phyloP scores from a whole-genome alignment of 2,113 vertebrate species.

The Corvus moneduloides region DNA sequence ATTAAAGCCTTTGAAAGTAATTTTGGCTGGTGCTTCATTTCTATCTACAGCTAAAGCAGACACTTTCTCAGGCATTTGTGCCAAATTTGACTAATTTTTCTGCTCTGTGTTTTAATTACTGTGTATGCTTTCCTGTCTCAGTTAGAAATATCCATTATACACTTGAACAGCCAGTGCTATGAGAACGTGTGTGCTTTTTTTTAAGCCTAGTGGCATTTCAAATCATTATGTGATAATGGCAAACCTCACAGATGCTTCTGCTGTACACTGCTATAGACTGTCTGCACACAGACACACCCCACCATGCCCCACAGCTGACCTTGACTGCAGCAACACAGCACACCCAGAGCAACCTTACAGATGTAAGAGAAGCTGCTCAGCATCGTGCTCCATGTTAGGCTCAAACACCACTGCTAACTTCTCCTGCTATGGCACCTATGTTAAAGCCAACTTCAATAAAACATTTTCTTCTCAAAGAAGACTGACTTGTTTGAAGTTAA shows the following conservation, averaged over 20 bases:
- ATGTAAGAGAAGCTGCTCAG: background rate
- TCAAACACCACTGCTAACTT: background rate
- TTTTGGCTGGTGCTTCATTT: constrained; percentile 65
- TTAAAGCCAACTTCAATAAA: background rate
- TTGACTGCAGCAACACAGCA: background rate
- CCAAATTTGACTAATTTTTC: constrained; percentile 54
- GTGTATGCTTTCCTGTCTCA: constrained; percentile 39
- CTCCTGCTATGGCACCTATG: background rate
- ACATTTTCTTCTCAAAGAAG: background rate
- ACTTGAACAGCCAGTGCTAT: background rate
- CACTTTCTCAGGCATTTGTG: constrained; percentile 51
- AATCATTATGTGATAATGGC: background rate
- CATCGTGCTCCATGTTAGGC: rapidly evolving
- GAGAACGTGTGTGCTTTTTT: background rate
- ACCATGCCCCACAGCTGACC: background rate
- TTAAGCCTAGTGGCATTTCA: constrained; percentile 14
- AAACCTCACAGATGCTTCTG: background rate
- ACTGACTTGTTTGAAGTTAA: background rate
- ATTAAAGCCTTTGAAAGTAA: constrained; percentile 67
- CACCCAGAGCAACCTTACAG: background rate
- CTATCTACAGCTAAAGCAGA: constrained; percentile 54
- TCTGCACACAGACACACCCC: background rate
- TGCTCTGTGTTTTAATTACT: constrained; percentile 66
- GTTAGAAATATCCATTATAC: constrained; percentile 58
- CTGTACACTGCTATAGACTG: background rate